These are phyloP conservation scores for Apostichopus leukothele DNA, from an alignment of 53 echinoderm and acorn worm genomes.

Conservation along the genomic window DNA sequence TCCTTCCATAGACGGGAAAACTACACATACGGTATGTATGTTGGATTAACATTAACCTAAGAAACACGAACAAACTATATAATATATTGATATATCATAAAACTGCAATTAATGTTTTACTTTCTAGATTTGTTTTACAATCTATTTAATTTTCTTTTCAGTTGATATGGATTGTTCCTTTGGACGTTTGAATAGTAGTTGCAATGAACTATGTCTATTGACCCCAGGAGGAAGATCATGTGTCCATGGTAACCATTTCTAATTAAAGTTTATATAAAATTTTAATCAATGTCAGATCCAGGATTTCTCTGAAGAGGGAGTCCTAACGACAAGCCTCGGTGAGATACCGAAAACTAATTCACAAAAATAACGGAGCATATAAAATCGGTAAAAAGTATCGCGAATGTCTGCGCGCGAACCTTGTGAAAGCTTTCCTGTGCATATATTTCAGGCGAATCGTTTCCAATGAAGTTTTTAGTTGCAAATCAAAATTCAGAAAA, in stretches of 20 bases:
- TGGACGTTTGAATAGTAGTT: not conserved
- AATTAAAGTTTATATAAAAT: no score
- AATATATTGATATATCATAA: not conserved
- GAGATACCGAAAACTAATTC: no score
- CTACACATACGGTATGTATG: not conserved
- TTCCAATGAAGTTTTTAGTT: no score
- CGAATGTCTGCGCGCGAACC: no score
- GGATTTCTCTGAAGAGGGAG: no score
- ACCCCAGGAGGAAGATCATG: not conserved
- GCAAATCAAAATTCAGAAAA: no score
- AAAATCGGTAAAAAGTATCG: not conserved
- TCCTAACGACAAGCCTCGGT: no score
- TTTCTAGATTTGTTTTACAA: not conserved
- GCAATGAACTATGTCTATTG: constrained; percentile 8
- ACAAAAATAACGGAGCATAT: not conserved
- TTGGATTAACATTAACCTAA: no score
- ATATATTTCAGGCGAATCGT: no score
- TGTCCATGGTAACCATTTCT: not conserved
- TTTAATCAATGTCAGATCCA: no score
- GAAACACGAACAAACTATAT: no score
- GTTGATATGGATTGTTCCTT: not conserved
- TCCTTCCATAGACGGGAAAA: not conserved
- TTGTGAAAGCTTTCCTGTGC: no score
- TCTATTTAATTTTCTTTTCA: not conserved
- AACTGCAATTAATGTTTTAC: not conserved